These are phyloP conservation scores for Pseudocheirus occidentalis DNA, from an alignment of 2,797 vertebrate species.

Conservation along the genomic window DNA sequence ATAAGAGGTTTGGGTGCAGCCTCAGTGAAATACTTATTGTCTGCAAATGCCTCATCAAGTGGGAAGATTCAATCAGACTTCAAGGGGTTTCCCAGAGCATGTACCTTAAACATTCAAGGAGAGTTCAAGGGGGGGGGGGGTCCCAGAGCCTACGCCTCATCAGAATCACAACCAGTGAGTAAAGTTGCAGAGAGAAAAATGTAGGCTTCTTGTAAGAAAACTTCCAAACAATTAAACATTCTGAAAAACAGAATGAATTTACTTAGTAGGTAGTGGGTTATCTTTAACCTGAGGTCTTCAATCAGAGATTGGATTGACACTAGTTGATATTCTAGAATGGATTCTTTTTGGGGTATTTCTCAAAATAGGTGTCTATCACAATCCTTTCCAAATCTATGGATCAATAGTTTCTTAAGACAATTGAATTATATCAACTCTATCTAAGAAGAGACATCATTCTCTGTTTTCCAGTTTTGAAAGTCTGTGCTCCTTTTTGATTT, in stretches of 20 bases:
- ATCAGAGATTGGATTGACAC: neutral
- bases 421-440: neutral
- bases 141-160: too few species aligned
- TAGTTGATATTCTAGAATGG: neutral
- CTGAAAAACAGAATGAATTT: neutral
- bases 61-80: too few species aligned
- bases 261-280: neutral
- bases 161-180: neutral
- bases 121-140: too few species aligned
- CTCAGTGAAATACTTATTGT: too few species aligned
- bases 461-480: neutral
- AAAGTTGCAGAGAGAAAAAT: neutral
- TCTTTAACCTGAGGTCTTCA: neutral
- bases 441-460: neutral
- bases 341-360: neutral
- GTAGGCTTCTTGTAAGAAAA: neutral
- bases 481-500: neutral
- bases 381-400: neutral
- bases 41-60: too few species aligned
- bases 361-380: neutral
- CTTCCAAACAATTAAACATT: neutral
- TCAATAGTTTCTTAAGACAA: neutral
- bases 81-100: too few species aligned
- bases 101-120: too few species aligned
- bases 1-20: too few species aligned